Base-by-base conservation (phyloP, 1,140 invertebrate species). In the Lineus longissimus region DNA sequence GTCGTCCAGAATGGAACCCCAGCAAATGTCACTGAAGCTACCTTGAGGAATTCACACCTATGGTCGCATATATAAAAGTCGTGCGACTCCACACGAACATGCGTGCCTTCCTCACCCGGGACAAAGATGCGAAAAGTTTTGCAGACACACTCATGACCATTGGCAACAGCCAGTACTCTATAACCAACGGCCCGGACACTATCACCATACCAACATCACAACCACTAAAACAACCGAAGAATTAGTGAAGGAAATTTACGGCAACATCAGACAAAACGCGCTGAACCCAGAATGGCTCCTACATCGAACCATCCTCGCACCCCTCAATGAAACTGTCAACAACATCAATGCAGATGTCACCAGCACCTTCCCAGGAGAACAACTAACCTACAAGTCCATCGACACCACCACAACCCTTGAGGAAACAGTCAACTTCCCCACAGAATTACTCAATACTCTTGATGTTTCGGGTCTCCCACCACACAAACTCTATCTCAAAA, bases 1-100 rank as follows among this genome's bases (percentile, higher is more conserved):
- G 76, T 85, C 2, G 78, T 84, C 25, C 63, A 68, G 51, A 69
- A 75, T 70, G 76, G 71, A 64, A 84, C 80, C n/a, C 60, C 67
- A 59, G 80, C 79, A 61, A 76, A 85, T 72, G 77, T 82, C 56
- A 64, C 82, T 0, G 78, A 80, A 70, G 76, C 77, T 62, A 83
- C 75, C 68, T 70, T 84, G 30, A 84, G 83, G 74, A 67, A 69
- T 69, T 82, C 80, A 22, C 40, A 29, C 56, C 54, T 81, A 29
- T 79, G 76, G 76, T n/a, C n/a, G 25, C 22, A 58, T 25, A 74
- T 13, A 66, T 78, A 41, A 55, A 62, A 11, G 27, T 19, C 15
- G 29, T 55, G n/a, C 1, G 54, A 29, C 58, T 72, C 31, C 66
- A 25, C 7, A 65, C 31, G 15, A 74, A 74, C 45, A 70, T 66